A percentile compares a stretch with the other conserved stretches of the same genome.
Evolutionary conservation across 2,888 invertebrate genomes (phyloP).

Genomic region (Oscheius sp.): DNA sequence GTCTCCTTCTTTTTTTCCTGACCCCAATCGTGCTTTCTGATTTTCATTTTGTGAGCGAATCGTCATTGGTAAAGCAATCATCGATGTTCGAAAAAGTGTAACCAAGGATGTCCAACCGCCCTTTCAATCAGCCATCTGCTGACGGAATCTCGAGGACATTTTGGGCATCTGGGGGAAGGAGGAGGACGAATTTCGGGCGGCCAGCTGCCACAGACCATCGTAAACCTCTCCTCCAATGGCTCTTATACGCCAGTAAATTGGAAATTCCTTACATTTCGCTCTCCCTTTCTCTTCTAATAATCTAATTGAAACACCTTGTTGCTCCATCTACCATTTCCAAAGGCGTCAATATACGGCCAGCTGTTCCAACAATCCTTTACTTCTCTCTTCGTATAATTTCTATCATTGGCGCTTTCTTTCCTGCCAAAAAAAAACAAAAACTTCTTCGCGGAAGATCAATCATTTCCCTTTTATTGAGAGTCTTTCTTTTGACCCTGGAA

Average conservation of each 20-base stretch:
- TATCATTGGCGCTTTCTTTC: no score
- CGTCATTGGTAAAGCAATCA: no score
- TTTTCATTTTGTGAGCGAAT: no score
- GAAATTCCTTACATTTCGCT: not conserved
- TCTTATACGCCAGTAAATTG: not conserved
- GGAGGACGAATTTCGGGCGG: not conserved
- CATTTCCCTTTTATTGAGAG: not conserved
- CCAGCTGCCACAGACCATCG: slow-evolving; percentile 20
- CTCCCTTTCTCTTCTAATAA: not conserved
- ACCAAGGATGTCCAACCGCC: not conserved
- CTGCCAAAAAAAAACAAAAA: not conserved
- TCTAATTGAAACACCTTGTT: no score
- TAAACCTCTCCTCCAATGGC: slow-evolving; percentile 11
- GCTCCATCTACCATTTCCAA: no score
- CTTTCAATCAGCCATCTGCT: slow-evolving; percentile 21
- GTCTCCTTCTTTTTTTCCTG: not conserved
- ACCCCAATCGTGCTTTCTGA: no score
- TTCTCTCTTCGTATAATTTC: no score
- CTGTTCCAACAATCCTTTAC: no score
- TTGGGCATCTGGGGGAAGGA: not conserved
- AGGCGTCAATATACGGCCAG: no score
- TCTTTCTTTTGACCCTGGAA: not conserved
- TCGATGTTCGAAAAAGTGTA: not conserved
- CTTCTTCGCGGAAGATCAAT: not conserved
- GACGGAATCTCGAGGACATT: not conserved